Conservation (phyloP, 2,797 vertebrate genomes). For the Novumbra hubbsi region DNA sequence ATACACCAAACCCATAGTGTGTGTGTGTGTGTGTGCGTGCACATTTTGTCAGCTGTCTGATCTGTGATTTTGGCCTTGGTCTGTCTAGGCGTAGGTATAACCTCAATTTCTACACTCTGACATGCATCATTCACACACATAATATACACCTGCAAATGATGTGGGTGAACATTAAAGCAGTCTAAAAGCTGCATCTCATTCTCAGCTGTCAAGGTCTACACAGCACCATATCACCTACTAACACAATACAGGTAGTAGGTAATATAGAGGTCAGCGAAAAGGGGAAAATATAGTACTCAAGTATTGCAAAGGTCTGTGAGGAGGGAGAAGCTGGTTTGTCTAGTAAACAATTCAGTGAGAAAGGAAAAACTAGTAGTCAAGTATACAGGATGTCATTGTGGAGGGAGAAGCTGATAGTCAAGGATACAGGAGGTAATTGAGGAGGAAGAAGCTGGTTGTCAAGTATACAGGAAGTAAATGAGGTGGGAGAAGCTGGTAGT, state of each 20-base stretch:
- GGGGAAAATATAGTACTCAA: no score
- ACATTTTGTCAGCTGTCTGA: conserved; percentile 32
- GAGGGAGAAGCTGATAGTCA: background rate
- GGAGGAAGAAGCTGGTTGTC: no score
- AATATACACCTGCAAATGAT: conserved; percentile 40
- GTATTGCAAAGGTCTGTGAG: no score
- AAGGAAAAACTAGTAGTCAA: no score
- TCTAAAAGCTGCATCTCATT: conserved; percentile 39
- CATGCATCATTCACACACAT: conserved; percentile 37
- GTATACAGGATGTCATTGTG: conserved; percentile 19
- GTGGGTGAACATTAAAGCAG: conserved; percentile 53
- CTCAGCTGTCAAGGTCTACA: conserved; percentile 15
- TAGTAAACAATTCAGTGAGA: no score
- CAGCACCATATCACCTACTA: conserved; percentile 17
- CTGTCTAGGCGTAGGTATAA: conserved; percentile 20
- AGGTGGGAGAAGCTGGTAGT: background rate
- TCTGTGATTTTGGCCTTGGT: conserved; percentile 20
- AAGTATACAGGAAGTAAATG: no score
- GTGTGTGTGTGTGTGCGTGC: background rate
- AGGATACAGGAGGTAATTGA: no score
- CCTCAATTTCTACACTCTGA: conserved; percentile 41
- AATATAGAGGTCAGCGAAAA: background rate
- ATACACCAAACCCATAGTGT: background rate
- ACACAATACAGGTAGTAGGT: conserved; percentile 24
- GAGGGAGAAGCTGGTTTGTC: no score